Evolutionary conservation across 2,888 invertebrate species (phyloP).

Genomic region (Drepanosiphum platanoidis): DNA sequence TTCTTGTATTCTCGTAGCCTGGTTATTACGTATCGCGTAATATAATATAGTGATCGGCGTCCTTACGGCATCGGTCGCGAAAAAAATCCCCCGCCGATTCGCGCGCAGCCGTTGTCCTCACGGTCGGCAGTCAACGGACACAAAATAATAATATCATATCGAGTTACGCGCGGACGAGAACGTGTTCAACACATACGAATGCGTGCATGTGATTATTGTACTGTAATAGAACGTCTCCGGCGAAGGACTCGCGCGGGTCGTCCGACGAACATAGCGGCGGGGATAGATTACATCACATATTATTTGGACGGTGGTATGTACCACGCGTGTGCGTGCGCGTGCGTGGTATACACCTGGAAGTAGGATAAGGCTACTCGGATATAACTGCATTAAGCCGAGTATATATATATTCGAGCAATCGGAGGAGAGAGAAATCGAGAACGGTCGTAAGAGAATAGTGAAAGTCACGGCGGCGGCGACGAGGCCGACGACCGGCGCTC

Average conservation of each 20-base stretch:
- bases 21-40: no score
- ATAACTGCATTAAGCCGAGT: background rate
- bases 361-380: slow-evolving; percentile 39
- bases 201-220: background rate
- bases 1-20: no score
- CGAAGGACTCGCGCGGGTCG: background rate
- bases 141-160: no score
- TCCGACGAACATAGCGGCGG: background rate
- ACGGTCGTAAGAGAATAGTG: slow-evolving; percentile 39
- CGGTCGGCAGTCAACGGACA: background rate
- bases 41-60: no score
- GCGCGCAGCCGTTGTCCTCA: background rate
- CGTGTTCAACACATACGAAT: background rate
- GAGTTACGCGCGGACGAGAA: background rate
- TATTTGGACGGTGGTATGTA: background rate
- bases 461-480: slow-evolving; percentile 47
- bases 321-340: background rate
- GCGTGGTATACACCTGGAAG: slow-evolving; percentile 4
- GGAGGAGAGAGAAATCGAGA: slow-evolving; percentile 43
- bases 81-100: background rate
- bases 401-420: background rate
- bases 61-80: background rate
- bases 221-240: background rate
- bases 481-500: slow-evolving; percentile 59
- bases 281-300: slow-evolving; percentile 5